These are phyloP conservation scores for Acrobasis suavella DNA, from an alignment of 2,888 invertebrate genomes.

Conservation along the genomic window DNA sequence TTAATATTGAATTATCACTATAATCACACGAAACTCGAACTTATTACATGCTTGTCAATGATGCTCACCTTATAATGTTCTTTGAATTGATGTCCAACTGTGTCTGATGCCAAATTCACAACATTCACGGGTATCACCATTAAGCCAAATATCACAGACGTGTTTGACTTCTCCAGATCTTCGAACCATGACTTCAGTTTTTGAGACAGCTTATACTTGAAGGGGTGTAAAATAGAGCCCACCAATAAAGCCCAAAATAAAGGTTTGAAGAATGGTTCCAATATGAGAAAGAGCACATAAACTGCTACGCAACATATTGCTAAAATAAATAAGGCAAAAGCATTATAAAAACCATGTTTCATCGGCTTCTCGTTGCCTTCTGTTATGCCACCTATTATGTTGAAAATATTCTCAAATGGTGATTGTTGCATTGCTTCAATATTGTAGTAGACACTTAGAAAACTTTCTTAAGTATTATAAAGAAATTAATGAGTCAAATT, in stretches of 20 bases:
- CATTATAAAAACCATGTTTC: constrained; percentile 95
- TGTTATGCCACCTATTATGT: constrained; percentile 85
- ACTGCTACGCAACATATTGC: constrained; percentile 86
- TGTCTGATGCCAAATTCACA: constrained; percentile 88
- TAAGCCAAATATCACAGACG: constrained; percentile 84
- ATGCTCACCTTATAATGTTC: constrained; percentile 81
- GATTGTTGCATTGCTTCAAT: constrained; percentile 75
- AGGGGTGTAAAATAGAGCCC: constrained; percentile 98
- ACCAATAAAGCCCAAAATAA: constrained; percentile 97
- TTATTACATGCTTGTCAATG: neutral
- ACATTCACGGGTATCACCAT: constrained; percentile 88
- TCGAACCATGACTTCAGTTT: constrained; percentile 91
- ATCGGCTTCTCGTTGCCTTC: constrained; percentile 93
- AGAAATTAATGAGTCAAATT: constrained; percentile 10
- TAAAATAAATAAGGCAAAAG: constrained; percentile 90
- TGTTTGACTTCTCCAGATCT: constrained; percentile 84
- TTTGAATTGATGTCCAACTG: constrained; percentile 86
- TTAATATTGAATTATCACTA: no score
- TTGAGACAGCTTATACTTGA: constrained; percentile 91
- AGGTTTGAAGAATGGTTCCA: constrained; percentile 96
- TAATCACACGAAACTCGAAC: neutral
- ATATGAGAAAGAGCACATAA: constrained; percentile 90
- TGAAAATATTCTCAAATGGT: constrained; percentile 86
- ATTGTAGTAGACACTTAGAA: constrained; percentile 27
- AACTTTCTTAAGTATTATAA: constrained; percentile 23